Evolutionary conservation across 1,140 invertebrate species (phyloP).

Genomic region (Rhizoglyphus robini): DNA sequence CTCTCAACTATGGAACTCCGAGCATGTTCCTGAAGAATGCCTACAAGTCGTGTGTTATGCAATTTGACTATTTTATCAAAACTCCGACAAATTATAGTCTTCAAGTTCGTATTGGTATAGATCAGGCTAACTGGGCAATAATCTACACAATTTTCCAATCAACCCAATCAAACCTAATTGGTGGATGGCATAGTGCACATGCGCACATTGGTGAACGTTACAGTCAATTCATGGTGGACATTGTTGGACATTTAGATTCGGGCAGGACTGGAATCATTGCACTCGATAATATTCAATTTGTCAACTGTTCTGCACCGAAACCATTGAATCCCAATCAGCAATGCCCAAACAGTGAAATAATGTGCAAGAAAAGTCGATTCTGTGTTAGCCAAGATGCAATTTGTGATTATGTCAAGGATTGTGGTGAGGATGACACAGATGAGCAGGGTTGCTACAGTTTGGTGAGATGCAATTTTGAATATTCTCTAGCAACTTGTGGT

Average conservation of each 20-base stretch:
- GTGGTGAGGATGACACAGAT: slow-evolving; percentile 31
- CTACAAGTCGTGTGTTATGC: background rate
- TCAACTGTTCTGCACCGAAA: slow-evolving; percentile 27
- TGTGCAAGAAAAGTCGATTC: slow-evolving; percentile 20
- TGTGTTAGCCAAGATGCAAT: slow-evolving; percentile 20
- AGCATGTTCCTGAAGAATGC: background rate
- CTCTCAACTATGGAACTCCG: background rate
- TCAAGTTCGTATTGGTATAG: background rate
- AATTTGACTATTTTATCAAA: background rate
- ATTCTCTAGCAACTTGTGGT: background rate
- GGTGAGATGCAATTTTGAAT: background rate
- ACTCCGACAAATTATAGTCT: background rate
- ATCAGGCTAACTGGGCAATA: background rate
- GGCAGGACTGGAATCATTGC: slow-evolving; percentile 29
- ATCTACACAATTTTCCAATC: background rate
- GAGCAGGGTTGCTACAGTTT: background rate
- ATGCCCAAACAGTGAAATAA: slow-evolving; percentile 21
- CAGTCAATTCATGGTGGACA: slow-evolving; percentile 17
- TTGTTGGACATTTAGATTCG: background rate
- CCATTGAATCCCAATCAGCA: slow-evolving; percentile 15
- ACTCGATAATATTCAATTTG: slow-evolving; percentile 33
- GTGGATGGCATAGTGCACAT: slow-evolving; percentile 20
- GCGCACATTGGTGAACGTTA: slow-evolving; percentile 22
- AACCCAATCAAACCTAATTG: slow-evolving; percentile 13
- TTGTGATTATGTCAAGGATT: slow-evolving; percentile 75